Evolutionary conservation across 2,797 vertebrate genomes (phyloP).

Genomic region (Acestrorhynchus altus): DNA sequence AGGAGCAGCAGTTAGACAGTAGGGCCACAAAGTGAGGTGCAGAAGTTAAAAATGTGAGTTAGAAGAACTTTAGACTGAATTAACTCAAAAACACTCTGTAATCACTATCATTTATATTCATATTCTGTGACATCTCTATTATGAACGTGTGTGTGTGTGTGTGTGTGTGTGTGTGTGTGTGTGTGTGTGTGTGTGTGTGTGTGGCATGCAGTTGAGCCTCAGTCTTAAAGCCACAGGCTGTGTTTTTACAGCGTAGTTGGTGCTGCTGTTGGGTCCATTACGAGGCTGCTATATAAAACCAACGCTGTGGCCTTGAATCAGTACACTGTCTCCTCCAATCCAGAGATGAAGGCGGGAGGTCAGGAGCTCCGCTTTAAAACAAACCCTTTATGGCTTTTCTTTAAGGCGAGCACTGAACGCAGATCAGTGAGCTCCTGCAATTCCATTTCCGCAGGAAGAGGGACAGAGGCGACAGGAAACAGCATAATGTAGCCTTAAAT

Average conservation of each 20-base stretch:
- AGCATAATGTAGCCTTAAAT: slow-evolving; percentile 86
- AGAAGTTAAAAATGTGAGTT: too few relatives aligned
- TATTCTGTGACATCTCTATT: neutral
- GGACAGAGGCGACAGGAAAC: slow-evolving; percentile 84
- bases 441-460: slow-evolving; percentile 88
- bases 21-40: too few relatives aligned
- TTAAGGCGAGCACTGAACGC: slow-evolving; percentile 74
- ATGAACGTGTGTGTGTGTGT: too few relatives aligned
- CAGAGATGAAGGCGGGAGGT: slow-evolving; percentile 75
- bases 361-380: slow-evolving; percentile 86
- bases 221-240: slow-evolving; percentile 45
- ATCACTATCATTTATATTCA: too few relatives aligned
- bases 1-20: too few relatives aligned
- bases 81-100: too few relatives aligned
- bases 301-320: slow-evolving; percentile 80
- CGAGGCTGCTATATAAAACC: slow-evolving; percentile 83
- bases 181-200: slow-evolving; percentile 24
- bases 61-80: too few relatives aligned
- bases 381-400: slow-evolving; percentile 86
- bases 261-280: slow-evolving; percentile 71
- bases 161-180: slow-evolving; percentile 20
- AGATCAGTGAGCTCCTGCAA: slow-evolving; percentile 78
- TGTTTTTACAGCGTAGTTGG: slow-evolving; percentile 47
- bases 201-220: slow-evolving; percentile 26
- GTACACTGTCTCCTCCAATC: slow-evolving; percentile 90